Evolutionary conservation across 2,888 invertebrate species (phyloP).

Genomic region (Chorisops tibialis): DNA sequence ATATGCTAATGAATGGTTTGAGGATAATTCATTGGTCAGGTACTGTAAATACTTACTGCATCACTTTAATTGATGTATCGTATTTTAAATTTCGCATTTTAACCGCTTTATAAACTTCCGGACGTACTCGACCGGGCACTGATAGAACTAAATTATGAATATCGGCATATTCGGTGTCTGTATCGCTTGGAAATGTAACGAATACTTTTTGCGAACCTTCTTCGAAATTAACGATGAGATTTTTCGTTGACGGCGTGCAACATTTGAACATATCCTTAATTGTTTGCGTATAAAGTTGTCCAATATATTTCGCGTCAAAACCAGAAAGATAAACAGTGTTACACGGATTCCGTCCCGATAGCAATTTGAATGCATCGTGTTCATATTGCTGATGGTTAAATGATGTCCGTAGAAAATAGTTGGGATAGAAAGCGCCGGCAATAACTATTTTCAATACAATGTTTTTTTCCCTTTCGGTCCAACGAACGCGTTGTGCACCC

Average conservation of each 20-base stretch:
- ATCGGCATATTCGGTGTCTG: constrained; percentile 38
- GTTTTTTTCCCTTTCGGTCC: constrained; percentile 56
- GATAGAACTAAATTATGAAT: constrained; percentile 45
- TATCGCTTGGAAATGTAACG: constrained; percentile 60
- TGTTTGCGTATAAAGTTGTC: constrained; percentile 63
- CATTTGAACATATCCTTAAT: constrained; percentile 60
- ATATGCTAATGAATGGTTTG: no score
- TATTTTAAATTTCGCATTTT: constrained; percentile 61
- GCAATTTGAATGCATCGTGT: constrained; percentile 60
- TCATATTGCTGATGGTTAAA: constrained; percentile 60
- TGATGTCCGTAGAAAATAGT: constrained; percentile 69
- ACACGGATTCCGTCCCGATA: constrained; percentile 73
- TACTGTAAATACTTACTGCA: constrained; percentile 49
- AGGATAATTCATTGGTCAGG: no score
- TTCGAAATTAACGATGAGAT: constrained; percentile 50
- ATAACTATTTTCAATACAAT: constrained; percentile 63
- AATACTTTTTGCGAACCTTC: constrained; percentile 61
- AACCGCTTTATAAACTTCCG: constrained; percentile 71
- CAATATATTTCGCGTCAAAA: constrained; percentile 64
- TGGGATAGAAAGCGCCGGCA: constrained; percentile 80
- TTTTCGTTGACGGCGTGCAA: constrained; percentile 50
- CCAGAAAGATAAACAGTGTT: constrained; percentile 68
- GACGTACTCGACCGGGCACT: constrained; percentile 61
- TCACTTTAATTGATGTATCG: constrained; percentile 39
- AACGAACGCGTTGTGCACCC: constrained; percentile 50